Evolutionary conservation across 1,140 invertebrate genomes (phyloP), one percentile per base, ranked within the genome.

Genomic region (Ridgeia piscesae): DNA sequence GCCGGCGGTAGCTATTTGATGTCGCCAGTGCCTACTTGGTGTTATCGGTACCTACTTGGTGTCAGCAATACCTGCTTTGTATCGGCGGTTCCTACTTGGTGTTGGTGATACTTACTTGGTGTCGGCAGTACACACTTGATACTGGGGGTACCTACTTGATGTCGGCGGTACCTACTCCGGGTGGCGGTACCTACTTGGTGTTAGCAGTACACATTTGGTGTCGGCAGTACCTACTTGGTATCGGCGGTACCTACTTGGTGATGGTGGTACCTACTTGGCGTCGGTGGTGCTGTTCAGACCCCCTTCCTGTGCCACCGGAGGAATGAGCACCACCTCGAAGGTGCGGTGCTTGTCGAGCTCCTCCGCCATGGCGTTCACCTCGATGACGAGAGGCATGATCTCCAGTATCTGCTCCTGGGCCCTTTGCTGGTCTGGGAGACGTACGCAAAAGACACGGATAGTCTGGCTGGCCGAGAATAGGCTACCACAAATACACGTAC

Each of bases 341-440:
- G 95, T 94, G 89, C 95, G 95, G 91, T 95, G 94, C 94, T 96
- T 96, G 93, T 96, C 95, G n/a, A 96, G 93, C 93, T 96, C 96
- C 90, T 96, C 96, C 11, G 96, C 96, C 0, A 96, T 94, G 17
- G 96, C 96, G 93, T 96, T 96, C 1, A 96, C 95, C 92, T 96
- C 96, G 34, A 95, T 95, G 58, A 96, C 95, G 94, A 96, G 95
- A 27, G 96, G 96, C 50, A 96, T 93, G 89, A 96, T 95, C 91
- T 96, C 96, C 34, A 96, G 93, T 35, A 96, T 95, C 92, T 96
- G 94, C 92, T 96, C 96, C 92, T 96, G 96, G 35, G 95, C 94
- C 35, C 95, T 94, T 93, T 96, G 95, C 93, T 96, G 96, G 92
- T 96, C 96, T 96, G 92, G 8, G 50, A 42, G 42, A 42, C 42